Conservation (phyloP, 1,140 invertebrate genomes). For the Pseudachorutes palmiensis region DNA sequence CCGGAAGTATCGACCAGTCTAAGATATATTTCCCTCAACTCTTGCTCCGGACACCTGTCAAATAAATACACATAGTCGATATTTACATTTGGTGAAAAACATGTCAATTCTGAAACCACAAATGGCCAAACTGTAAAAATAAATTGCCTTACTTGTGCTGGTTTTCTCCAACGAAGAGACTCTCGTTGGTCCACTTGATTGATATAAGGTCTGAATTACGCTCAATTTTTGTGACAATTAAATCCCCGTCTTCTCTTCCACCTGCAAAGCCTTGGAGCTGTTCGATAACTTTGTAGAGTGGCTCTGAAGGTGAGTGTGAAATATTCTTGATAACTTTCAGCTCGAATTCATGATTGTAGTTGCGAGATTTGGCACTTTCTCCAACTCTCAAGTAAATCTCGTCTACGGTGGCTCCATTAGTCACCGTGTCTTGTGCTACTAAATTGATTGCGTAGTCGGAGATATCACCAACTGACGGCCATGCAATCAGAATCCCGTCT, state of each 20-base stretch:
- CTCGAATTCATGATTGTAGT: slow-evolving; percentile 73
- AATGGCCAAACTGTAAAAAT: neutral
- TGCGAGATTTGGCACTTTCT: slow-evolving; percentile 63
- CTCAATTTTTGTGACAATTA: slow-evolving; percentile 16
- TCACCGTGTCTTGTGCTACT: slow-evolving; percentile 66
- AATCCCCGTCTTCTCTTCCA: neutral
- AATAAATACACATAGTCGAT: too few species aligned
- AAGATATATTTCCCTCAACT: slow-evolving; percentile 16
- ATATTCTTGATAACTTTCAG: slow-evolving; percentile 57
- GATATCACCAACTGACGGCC: slow-evolving; percentile 72
- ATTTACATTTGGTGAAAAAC: too few species aligned
- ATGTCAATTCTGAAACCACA: too few species aligned
- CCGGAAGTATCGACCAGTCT: slow-evolving; percentile 16
- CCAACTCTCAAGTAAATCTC: slow-evolving; percentile 68
- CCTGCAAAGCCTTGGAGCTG: slow-evolving; percentile 43
- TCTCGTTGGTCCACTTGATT: slow-evolving; percentile 26
- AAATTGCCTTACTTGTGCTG: neutral
- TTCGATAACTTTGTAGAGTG: slow-evolving; percentile 58
- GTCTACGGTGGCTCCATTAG: slow-evolving; percentile 57
- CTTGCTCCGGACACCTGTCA: slow-evolving; percentile 19
- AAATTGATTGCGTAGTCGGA: slow-evolving; percentile 73
- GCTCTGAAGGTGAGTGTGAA: slow-evolving; percentile 54
- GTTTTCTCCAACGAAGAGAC: slow-evolving; percentile 14
- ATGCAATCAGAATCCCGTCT: neutral
- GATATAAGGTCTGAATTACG: neutral